phyloP scores from a whole-genome alignment of 2,797 vertebrate genomes.

The Phalanger gymnotis region DNA sequence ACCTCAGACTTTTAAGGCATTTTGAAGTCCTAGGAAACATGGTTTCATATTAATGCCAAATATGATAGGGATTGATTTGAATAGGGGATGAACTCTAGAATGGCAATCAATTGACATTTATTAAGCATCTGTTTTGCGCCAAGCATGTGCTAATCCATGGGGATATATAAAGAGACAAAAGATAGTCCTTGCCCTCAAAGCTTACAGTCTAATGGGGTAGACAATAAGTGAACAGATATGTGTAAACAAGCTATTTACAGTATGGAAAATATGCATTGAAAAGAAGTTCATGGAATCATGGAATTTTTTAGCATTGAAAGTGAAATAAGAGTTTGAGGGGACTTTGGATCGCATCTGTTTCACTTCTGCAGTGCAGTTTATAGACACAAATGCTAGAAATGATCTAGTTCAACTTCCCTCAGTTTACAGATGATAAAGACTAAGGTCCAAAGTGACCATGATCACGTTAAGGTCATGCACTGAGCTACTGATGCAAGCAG shows the following conservation, averaged over 20 bases:
- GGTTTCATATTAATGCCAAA: neutral
- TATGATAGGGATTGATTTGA: neutral
- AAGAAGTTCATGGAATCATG: neutral
- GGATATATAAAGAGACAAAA: neutral
- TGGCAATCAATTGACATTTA: neutral
- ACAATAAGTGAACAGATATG: neutral
- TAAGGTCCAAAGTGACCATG: neutral
- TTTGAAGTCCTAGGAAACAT: conserved; percentile 10
- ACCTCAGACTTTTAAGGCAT: neutral
- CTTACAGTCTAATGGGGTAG: neutral
- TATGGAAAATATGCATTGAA: neutral
- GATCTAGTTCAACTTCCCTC: neutral
- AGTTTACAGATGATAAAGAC: neutral
- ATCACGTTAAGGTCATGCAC: neutral
- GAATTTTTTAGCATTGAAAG: neutral
- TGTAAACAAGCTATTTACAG: neutral
- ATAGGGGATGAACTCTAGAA: neutral
- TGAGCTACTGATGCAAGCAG: neutral
- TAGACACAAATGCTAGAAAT: neutral
- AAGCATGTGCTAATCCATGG: neutral
- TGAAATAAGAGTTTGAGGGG: neutral
- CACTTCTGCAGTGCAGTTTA: neutral
- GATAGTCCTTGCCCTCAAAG: neutral
- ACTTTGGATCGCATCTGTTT: neutral
- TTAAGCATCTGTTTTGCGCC: neutral